Evolutionary conservation across 2,888 invertebrate genomes (phyloP).

Genomic region (Hololepta plana): DNA sequence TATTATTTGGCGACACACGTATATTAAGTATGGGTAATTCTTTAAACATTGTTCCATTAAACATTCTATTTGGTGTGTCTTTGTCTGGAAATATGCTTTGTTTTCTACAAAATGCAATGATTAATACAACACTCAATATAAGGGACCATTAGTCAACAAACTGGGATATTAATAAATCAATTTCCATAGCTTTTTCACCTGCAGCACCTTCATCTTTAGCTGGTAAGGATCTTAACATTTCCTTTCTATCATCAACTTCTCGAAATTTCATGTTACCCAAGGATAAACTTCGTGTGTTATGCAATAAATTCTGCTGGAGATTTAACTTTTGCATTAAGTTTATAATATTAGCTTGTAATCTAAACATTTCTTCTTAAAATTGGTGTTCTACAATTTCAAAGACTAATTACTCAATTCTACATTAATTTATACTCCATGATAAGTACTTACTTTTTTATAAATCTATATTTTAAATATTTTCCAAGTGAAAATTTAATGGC

Average conservation of each 20-base stretch:
- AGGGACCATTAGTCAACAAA: conserved; percentile 22
- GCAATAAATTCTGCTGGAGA: no score
- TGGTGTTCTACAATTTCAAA: no score
- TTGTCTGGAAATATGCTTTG: conserved; percentile 54
- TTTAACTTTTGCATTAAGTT: no score
- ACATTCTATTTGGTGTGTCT: conserved; percentile 49
- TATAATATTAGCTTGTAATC: no score
- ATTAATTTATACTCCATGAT: no score
- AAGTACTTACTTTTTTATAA: no score
- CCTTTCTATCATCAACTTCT: conserved; percentile 32
- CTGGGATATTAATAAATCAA: conserved; percentile 45
- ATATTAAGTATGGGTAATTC: conserved; percentile 73
- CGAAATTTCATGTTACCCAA: conserved; percentile 11
- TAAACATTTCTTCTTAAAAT: no score
- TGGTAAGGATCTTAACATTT: conserved; percentile 35
- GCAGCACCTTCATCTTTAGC: conserved; percentile 54
- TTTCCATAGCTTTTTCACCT: conserved; percentile 53
- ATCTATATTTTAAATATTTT: no score
- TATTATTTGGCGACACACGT: conserved; percentile 72
- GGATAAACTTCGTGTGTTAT: conserved; percentile 9
- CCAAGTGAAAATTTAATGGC: no score
- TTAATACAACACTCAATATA: conserved; percentile 2
- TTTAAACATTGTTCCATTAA: conserved; percentile 58
- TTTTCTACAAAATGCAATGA: conserved; percentile 33
- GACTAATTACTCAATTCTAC: no score